Conservation (phyloP, 37 sponge, comb jelly and placozoan species). For the Ianthella basta region DNA sequence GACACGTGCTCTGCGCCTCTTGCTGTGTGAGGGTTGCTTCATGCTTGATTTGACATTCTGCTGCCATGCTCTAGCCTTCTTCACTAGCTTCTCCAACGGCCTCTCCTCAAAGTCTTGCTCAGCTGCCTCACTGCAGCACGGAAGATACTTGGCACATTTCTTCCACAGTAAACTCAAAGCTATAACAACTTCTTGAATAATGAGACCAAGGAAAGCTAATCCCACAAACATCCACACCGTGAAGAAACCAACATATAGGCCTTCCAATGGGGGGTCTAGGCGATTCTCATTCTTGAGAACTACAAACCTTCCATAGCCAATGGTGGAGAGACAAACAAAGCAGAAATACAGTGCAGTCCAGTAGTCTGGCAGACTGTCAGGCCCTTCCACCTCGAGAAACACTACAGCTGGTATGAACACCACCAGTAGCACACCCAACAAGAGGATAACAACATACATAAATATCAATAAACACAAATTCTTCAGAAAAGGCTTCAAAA, state of each 20-base stretch:
- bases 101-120: slow-evolving; percentile 32
- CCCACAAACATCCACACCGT: slow-evolving; percentile 40
- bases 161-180: background rate
- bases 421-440: slow-evolving; percentile 2
- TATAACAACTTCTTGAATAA: slow-evolving; percentile 15
- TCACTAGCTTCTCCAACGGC: slow-evolving; percentile 12
- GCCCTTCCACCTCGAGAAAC: slow-evolving; percentile 16
- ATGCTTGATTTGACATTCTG: too few species aligned
- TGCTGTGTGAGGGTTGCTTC: too few species aligned
- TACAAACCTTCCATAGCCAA: slow-evolving; percentile 55
- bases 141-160: background rate
- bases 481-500: background rate
- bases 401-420: slow-evolving; percentile 29
- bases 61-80: background rate
- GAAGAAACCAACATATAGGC: slow-evolving; percentile 8
- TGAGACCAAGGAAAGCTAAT: slow-evolving; percentile 22
- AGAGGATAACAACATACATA: background rate
- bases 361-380: slow-evolving; percentile 1
- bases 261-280: background rate
- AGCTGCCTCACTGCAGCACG: background rate
- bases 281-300: background rate
- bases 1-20: too few species aligned
- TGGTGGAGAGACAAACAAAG: slow-evolving; percentile 39
- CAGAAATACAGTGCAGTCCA: slow-evolving; percentile 23
- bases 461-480: background rate